A percentile compares a stretch with the other conserved stretches of the same genome.
phyloP scores from a whole-genome alignment of 2,797 vertebrate species.

The Platyrinchus mystaceus region DNA sequence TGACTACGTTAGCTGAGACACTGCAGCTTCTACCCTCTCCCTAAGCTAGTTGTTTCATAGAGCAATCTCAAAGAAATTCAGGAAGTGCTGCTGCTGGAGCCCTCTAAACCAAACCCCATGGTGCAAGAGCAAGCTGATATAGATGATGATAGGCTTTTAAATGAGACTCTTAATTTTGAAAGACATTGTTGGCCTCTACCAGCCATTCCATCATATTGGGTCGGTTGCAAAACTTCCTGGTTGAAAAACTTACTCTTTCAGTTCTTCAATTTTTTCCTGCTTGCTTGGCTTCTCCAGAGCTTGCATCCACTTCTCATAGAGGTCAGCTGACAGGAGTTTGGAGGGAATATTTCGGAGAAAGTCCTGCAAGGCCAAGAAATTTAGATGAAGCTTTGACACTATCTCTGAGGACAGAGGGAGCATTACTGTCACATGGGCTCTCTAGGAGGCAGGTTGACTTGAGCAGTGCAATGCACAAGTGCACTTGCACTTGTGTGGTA shows the following conservation, averaged over 20 bases:
- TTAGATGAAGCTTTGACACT: neutral
- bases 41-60: neutral
- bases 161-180: neutral
- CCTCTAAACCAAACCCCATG: neutral
- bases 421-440: neutral
- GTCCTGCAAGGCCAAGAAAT: slow-evolving; percentile 75
- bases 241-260: slow-evolving; percentile 82
- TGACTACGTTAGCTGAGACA: neutral
- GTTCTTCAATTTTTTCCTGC: slow-evolving; percentile 76
- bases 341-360: slow-evolving; percentile 91
- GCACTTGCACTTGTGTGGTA: neutral
- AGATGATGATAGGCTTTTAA: neutral
- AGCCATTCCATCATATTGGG: neutral
- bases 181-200: neutral
- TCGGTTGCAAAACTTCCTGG: slow-evolving; percentile 65
- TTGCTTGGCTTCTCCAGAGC: slow-evolving; percentile 78
- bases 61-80: neutral
- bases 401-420: neutral
- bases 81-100: neutral
- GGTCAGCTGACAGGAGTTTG: slow-evolving; percentile 84
- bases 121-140: neutral
- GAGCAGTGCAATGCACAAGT: neutral
- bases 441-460: neutral
- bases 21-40: neutral
- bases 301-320: slow-evolving; percentile 85